These are phyloP conservation scores for Speoplatyrhinus poulsoni DNA, from an alignment of 2,113 vertebrate genomes.

Conservation along the genomic window DNA sequence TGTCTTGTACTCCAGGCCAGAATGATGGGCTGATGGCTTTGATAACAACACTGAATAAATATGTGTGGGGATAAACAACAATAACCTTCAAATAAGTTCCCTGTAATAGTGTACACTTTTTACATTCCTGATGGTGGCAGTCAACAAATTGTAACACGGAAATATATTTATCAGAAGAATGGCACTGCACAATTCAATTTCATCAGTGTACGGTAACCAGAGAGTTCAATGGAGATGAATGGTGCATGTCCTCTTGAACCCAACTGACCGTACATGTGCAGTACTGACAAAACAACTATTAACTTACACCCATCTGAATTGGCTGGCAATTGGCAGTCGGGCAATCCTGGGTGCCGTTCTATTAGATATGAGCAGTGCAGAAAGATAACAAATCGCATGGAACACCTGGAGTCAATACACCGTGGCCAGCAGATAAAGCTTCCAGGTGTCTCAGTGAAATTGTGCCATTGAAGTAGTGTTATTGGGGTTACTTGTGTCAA, in stretches of 20 bases:
- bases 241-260: background rate
- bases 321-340: no score
- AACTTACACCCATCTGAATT: no score
- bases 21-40: background rate
- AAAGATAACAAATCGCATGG: no score
- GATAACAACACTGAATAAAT: background rate
- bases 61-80: background rate
- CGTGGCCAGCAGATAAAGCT: no score
- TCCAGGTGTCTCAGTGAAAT: no score
- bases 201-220: background rate
- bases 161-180: no score
- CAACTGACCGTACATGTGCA: background rate
- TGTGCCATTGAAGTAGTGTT: no score
- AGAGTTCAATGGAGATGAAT: slow-evolving; percentile 11
- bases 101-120: background rate
- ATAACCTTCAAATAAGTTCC: background rate
- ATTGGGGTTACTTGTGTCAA: no score
- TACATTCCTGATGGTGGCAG: background rate
- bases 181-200: no score
- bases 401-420: no score
- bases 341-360: background rate
- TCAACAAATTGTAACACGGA: no score
- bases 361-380: no score
- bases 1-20: background rate
- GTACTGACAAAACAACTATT: background rate